These are phyloP conservation scores for Phalangium opilio DNA, from an alignment of 2,888 invertebrate species.

Conservation along the genomic window DNA sequence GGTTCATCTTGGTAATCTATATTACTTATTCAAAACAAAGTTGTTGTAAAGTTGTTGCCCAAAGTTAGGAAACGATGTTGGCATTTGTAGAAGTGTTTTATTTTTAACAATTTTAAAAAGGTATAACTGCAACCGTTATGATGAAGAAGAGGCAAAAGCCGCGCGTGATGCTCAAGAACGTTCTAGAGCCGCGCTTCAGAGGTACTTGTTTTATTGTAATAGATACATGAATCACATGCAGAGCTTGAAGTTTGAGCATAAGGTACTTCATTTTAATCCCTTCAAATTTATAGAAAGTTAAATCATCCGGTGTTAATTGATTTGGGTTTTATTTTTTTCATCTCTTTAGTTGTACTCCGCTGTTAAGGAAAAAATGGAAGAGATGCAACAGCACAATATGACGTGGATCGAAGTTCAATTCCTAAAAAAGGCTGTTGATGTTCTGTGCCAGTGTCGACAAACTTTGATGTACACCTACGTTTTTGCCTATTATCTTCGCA, in stretches of 20 bases:
- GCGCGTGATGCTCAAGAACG: slow-evolving; percentile 91
- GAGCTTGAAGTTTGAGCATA: slow-evolving; percentile 90
- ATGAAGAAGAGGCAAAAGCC: slow-evolving; percentile 89
- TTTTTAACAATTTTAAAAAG: slow-evolving; percentile 26
- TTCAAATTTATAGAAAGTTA: too few species aligned
- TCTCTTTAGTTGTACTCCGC: slow-evolving; percentile 57
- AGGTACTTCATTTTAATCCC: slow-evolving; percentile 41
- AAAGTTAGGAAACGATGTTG: too few species aligned
- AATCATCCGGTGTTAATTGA: not conserved
- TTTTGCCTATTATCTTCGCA: slow-evolving; percentile 93
- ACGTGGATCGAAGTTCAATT: slow-evolving; percentile 99
- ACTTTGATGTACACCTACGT: slow-evolving; percentile 99
- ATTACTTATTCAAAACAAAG: not conserved
- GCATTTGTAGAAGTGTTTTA: too few species aligned
- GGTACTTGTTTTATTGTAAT: slow-evolving; percentile 97
- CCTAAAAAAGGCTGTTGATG: slow-evolving; percentile 90
- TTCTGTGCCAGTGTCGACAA: slow-evolving; percentile 88
- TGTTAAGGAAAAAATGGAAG: slow-evolving; percentile 96
- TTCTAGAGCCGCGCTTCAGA: slow-evolving; percentile 80
- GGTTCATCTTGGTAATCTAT: slow-evolving; percentile 68
- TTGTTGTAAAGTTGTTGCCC: too few species aligned
- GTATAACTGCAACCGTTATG: slow-evolving; percentile 94
- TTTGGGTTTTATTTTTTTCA: not conserved
- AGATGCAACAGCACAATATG: slow-evolving; percentile 99
- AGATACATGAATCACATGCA: slow-evolving; percentile 99